Evolutionary conservation across 2,797 vertebrate genomes (phyloP).

Genomic region (Eidolon dupreanum): DNA sequence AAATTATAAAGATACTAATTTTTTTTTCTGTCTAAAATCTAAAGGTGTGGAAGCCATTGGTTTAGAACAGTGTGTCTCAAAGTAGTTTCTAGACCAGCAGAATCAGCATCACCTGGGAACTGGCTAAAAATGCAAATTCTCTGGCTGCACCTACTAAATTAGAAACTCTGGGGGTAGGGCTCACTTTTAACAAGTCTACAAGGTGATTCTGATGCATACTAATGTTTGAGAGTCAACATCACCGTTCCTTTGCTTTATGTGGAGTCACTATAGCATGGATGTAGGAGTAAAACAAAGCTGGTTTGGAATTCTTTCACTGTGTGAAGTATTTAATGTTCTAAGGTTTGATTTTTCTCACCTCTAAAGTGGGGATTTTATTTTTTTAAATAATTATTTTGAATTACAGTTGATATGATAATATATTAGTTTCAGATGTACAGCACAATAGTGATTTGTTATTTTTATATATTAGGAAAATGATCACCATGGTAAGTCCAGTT

Average conservation of each 20-base stretch:
- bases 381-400: background rate
- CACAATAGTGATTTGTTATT: no score
- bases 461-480: no score
- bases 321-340: background rate
- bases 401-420: background rate
- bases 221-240: background rate
- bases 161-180: background rate
- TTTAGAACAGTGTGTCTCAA: background rate
- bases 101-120: background rate
- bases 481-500: no score
- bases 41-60: background rate
- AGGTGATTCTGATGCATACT: background rate
- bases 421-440: no score
- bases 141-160: background rate
- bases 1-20: background rate
- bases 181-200: background rate
- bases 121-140: background rate
- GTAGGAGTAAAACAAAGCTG: background rate
- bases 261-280: background rate
- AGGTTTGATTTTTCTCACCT: background rate
- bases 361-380: background rate
- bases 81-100: background rate
- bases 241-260: background rate
- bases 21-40: background rate
- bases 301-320: background rate